These are phyloP conservation scores for Matsumyia berberina DNA, from an alignment of 2,888 invertebrate genomes.

Conservation along the genomic window DNA sequence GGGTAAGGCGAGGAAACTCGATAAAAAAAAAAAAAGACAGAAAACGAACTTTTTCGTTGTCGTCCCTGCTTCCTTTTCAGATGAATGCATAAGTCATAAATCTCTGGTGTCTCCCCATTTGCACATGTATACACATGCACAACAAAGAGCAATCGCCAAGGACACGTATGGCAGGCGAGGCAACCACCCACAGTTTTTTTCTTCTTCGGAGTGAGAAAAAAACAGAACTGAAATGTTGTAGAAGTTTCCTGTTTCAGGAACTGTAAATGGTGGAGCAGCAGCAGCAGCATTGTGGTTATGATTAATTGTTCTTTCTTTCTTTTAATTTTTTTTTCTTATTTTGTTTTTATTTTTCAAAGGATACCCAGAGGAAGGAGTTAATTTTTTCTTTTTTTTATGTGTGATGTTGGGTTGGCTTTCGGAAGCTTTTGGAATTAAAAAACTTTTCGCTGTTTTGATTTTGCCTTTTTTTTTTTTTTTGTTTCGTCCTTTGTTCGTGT, in stretches of 20 bases:
- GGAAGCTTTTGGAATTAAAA: slow-evolving; percentile 56
- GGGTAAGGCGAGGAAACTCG: slow-evolving; percentile 40
- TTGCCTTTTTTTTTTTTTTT: not conserved
- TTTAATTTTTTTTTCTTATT: slow-evolving; percentile 5
- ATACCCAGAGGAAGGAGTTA: slow-evolving; percentile 39
- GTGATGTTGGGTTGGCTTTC: slow-evolving; percentile 20
- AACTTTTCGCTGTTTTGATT: slow-evolving; percentile 50
- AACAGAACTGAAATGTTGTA: slow-evolving; percentile 22
- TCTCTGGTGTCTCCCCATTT: slow-evolving; percentile 53
- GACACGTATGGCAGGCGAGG: slow-evolving; percentile 48
- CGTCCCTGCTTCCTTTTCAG: slow-evolving; percentile 71
- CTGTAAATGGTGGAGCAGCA: slow-evolving; percentile 41
- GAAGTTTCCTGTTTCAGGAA: slow-evolving; percentile 54
- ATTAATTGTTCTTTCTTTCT: slow-evolving; percentile 62
- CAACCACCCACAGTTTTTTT: not conserved
- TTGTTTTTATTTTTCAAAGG: slow-evolving; percentile 12
- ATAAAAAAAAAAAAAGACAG: slow-evolving; percentile 15
- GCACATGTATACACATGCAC: slow-evolving; percentile 49
- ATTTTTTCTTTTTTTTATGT: slow-evolving; percentile 39
- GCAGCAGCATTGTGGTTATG: slow-evolving; percentile 55
- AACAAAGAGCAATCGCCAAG: slow-evolving; percentile 66
- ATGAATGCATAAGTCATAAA: slow-evolving; percentile 75
- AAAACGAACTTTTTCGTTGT: slow-evolving; percentile 39
- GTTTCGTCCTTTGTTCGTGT: not conserved
- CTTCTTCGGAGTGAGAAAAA: not conserved